Evolutionary conservation across 2,888 invertebrate species (phyloP), one percentile per base, ranked within the genome.

Genomic region (Agrilus mali): DNA sequence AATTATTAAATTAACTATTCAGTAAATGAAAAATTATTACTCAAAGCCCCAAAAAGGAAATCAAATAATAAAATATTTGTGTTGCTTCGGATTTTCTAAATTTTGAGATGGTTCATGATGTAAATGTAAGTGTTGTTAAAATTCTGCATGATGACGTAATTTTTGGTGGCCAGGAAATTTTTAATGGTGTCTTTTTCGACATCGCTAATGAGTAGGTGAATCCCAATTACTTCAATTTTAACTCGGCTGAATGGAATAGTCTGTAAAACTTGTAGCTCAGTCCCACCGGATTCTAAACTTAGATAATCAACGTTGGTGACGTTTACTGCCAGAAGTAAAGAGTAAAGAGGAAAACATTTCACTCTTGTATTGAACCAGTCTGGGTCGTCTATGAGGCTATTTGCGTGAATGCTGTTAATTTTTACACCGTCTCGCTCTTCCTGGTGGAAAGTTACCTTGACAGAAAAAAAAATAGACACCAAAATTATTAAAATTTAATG

Each of bases 331-430:
- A 85, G 66, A 62, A 89, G 71, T 49, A 89, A 72, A 2, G 88
- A 86, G 62, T 82, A 85, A 48, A 90, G 71, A 43, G 89, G 89
- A 61, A 88, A 86, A 67, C 89, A 89, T 61, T 86, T 83, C 49
- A 89, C 82, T 55, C 86, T 75, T 32, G 84, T 80, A 40, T 76
- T 72, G 64, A 81, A 80, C 68, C 72, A 72, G 46, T 72, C 72
- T 22, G 70, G 69, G 55, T 73, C 67, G 54, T 73, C 72, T 43
- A 73, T 68, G 40, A 71, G 57, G 52, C 70, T 71, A 53, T 73
- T 74, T 22, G 73, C 70, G 56, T 70, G 68, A 43, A 75, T 71
- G 38, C 68, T 61, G 52, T 66, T 66, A 32, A 67, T 64, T 55
- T 64, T 64, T 0, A 66, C 71, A n/a, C 59, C 60, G 46, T 69